Conservation (phyloP, 2,888 invertebrate species). For the Polyploca ridens region DNA sequence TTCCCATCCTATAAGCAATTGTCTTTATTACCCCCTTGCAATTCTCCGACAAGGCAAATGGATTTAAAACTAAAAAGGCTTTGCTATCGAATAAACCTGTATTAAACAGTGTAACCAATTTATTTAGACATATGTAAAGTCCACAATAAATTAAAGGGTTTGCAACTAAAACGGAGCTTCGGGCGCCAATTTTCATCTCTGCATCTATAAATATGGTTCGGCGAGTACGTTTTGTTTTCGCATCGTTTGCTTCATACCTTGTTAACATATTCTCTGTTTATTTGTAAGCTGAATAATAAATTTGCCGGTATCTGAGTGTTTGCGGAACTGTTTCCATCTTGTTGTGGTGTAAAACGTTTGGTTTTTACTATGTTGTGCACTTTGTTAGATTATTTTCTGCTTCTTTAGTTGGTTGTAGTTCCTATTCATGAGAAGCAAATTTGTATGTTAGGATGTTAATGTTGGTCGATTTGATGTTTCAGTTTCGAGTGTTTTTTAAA, state of each 20-base stretch:
- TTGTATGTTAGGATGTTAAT: neutral
- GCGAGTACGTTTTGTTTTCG: conserved; percentile 36
- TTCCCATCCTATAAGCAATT: neutral
- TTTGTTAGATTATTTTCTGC: conserved; percentile 7
- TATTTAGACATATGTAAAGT: conserved; percentile 35
- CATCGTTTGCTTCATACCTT: conserved; percentile 46
- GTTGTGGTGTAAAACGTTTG: conserved; percentile 10
- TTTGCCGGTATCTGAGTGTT: conserved; percentile 35
- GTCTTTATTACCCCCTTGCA: neutral
- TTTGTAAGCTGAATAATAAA: conserved; percentile 43
- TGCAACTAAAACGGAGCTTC: conserved; percentile 59
- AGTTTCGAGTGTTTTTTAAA: neutral
- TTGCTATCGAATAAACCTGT: conserved; percentile 13
- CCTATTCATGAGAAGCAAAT: neutral
- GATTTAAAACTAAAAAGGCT: conserved; percentile 2
- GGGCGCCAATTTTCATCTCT: conserved; percentile 61
- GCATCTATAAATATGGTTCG: conserved; percentile 59
- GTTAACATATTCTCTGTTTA: conserved; percentile 53
- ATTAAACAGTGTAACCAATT: conserved; percentile 44
- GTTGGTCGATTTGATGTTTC: too few species aligned
- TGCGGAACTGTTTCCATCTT: conserved; percentile 12
- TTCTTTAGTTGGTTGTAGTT: neutral
- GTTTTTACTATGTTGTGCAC: conserved; percentile 3
- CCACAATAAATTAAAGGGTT: conserved; percentile 62
- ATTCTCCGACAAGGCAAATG: conserved; percentile 16